phyloP scores from a whole-genome alignment of 2,797 vertebrate species.

The Typhlichthys subterraneus region DNA sequence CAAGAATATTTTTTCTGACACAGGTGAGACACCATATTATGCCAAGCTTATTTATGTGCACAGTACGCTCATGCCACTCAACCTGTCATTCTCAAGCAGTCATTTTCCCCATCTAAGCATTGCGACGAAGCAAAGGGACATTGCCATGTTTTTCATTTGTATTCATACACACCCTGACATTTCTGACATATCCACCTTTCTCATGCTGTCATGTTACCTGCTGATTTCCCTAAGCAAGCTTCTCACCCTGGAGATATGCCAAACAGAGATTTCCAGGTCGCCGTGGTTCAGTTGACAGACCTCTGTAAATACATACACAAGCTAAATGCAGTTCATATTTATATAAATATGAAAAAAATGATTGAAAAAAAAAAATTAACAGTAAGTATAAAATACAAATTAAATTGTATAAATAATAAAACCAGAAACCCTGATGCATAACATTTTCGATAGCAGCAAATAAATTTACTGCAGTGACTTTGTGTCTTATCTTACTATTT shows the following conservation, averaged over 20 bases:
- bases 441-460: too few relatives aligned
- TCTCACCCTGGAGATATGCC: not conserved
- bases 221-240: not conserved
- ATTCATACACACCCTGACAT: slow-evolving; percentile 4
- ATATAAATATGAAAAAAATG: too few relatives aligned
- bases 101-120: not conserved
- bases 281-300: not conserved
- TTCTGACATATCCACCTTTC: not conserved
- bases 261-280: not conserved
- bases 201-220: not conserved
- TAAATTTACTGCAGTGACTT: too few relatives aligned
- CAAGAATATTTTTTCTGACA: slow-evolving; percentile 11
- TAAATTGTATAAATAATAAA: too few relatives aligned
- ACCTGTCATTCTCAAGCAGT: slow-evolving; percentile 13
- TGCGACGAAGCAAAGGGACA: not conserved
- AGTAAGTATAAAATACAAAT: too few relatives aligned
- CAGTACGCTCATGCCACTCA: slow-evolving; percentile 4
- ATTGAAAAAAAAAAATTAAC: too few relatives aligned
- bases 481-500: too few relatives aligned
- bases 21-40: slow-evolving; percentile 1
- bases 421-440: too few relatives aligned
- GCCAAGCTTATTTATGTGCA: not conserved
- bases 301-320: not conserved
- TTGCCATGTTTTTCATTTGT: slow-evolving; percentile 14
- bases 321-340: too few relatives aligned